A percentile compares a stretch with the other conserved stretches of the same genome.
phyloP scores from a whole-genome alignment of 2,888 invertebrate genomes.

The Microctonus brassicae region DNA sequence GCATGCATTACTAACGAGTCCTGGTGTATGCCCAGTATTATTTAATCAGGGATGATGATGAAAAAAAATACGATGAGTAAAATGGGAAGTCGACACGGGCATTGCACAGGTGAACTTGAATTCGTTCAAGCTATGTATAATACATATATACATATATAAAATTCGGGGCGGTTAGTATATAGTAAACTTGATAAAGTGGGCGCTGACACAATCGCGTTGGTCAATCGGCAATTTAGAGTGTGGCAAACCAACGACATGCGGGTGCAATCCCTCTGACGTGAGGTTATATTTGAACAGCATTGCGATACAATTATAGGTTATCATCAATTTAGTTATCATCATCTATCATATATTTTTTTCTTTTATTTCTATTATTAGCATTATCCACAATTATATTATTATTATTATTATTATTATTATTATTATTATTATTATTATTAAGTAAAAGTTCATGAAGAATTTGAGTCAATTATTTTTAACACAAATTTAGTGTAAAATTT shows the following conservation, averaged over 20 bases:
- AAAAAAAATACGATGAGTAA: neutral
- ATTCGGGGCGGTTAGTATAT: neutral
- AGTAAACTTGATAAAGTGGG: neutral
- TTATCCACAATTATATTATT: too few relatives aligned
- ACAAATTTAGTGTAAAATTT: too few relatives aligned
- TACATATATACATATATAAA: neutral
- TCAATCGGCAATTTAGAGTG: neutral
- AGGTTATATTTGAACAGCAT: neutral
- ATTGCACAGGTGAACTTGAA: conserved; percentile 19
- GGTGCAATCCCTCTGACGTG: neutral
- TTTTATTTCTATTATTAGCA: too few relatives aligned
- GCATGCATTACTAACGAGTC: conserved; percentile 29
- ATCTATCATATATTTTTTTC: neutral
- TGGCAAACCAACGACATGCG: neutral
- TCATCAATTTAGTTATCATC: neutral
- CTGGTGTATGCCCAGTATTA: conserved; percentile 11
- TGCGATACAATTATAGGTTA: neutral
- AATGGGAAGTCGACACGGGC: neutral
- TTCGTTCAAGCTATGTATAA: too few relatives aligned
- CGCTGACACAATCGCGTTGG: neutral
- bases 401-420: too few relatives aligned
- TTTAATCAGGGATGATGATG: conserved; percentile 22
- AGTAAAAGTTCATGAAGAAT: too few relatives aligned
- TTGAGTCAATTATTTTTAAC: too few relatives aligned
- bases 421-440: too few relatives aligned